Conservation (phyloP, 2,888 invertebrate genomes). For the Acleris holmiana region DNA sequence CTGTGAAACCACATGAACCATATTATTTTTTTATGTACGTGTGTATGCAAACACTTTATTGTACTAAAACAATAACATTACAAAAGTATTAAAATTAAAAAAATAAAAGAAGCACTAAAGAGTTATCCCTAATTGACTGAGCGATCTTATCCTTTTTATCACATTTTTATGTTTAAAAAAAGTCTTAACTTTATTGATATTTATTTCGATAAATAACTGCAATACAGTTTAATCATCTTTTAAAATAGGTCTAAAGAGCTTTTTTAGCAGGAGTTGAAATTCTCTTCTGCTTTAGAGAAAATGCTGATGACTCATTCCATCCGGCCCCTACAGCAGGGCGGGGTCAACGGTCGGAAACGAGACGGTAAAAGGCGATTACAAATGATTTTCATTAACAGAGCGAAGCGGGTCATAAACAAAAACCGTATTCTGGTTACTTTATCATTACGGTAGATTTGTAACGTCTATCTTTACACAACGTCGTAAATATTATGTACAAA, state of each 20-base stretch:
- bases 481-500: conserved; percentile 34
- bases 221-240: conserved; percentile 6
- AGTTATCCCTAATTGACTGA: too few relatives aligned
- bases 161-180: too few relatives aligned
- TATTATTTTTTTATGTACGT: too few relatives aligned
- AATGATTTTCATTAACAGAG: conserved; percentile 28
- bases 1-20: too few relatives aligned
- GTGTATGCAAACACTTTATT: too few relatives aligned
- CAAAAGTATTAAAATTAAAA: too few relatives aligned
- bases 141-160: too few relatives aligned
- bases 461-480: conserved; percentile 27
- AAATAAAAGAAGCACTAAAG: too few relatives aligned
- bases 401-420: conserved; percentile 19
- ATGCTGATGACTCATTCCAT: conserved; percentile 28
- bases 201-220: too few relatives aligned
- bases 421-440: conserved; percentile 18
- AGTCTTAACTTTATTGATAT: too few relatives aligned
- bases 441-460: conserved; percentile 26
- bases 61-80: too few relatives aligned
- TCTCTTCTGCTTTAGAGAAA: conserved; percentile 19
- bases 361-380: conserved; percentile 18
- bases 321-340: conserved; percentile 9
- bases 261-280: conserved; percentile 10
- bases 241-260: conserved; percentile 10
- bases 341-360: conserved; percentile 14